These are phyloP conservation scores for Frankliniella fusca DNA, from an alignment of 2,888 invertebrate genomes.

Conservation along the genomic window DNA sequence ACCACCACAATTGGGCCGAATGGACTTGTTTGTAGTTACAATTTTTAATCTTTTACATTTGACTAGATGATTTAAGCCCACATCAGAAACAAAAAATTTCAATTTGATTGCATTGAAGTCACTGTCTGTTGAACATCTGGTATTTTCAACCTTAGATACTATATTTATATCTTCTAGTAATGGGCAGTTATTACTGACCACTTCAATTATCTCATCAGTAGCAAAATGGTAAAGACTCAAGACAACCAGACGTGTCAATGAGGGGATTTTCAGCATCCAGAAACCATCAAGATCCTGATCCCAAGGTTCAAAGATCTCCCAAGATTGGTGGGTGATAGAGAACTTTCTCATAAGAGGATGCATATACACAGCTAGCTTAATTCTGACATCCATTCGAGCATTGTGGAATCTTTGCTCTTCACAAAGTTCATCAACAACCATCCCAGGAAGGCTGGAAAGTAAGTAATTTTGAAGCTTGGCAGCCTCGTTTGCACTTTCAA, in stretches of 20 bases:
- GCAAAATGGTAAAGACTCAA: conserved; percentile 37
- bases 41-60: conserved; percentile 37
- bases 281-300: conserved; percentile 35
- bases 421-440: conserved; percentile 37
- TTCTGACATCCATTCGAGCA: conserved; percentile 31
- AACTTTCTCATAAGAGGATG: conserved; percentile 36
- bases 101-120: conserved; percentile 38
- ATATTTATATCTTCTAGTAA: conserved; percentile 38
- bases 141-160: conserved; percentile 36
- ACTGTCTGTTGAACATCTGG: conserved; percentile 20
- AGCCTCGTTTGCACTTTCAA: conserved; percentile 33
- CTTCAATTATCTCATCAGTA: conserved; percentile 39
- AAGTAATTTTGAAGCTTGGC: conserved; percentile 34
- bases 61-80: conserved; percentile 37
- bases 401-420: conserved; percentile 28
- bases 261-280: conserved; percentile 36
- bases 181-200: conserved; percentile 37
- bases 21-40: conserved; percentile 37
- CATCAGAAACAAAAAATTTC: conserved; percentile 38
- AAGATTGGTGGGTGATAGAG: neutral
- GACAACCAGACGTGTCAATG: conserved; percentile 35
- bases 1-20: conserved; percentile 37
- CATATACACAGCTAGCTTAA: conserved; percentile 37
- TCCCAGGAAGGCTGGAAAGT: conserved; percentile 34
- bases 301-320: too few relatives aligned